Conservation (phyloP, 1,140 invertebrate species). For the Charaxes varanes region DNA sequence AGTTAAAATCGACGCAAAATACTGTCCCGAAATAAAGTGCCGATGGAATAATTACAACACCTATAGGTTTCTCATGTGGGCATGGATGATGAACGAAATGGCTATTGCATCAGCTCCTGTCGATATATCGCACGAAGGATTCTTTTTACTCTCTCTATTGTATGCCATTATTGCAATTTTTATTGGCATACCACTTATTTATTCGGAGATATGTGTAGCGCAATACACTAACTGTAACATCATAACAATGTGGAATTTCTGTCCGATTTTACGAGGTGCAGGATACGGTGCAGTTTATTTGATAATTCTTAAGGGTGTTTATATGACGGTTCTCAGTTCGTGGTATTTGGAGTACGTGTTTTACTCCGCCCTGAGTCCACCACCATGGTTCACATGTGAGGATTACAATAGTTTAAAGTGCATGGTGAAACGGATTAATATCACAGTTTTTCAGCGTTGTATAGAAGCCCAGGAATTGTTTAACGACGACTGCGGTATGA, state of each 20-base stretch:
- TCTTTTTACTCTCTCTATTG: slow-evolving; percentile 36
- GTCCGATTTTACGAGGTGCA: slow-evolving; percentile 45
- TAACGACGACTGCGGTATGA: slow-evolving; percentile 47
- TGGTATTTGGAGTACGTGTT: slow-evolving; percentile 60
- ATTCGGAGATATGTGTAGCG: slow-evolving; percentile 60
- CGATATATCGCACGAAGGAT: slow-evolving; percentile 45
- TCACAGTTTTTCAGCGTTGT: slow-evolving; percentile 55
- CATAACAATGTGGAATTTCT: slow-evolving; percentile 52
- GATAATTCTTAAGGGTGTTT: slow-evolving; percentile 39
- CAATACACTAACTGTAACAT: slow-evolving; percentile 53
- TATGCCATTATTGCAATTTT: slow-evolving; percentile 43
- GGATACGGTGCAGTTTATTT: slow-evolving; percentile 45
- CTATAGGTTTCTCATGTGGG: slow-evolving; percentile 52
- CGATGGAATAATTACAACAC: slow-evolving; percentile 43
- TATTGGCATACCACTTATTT: slow-evolving; percentile 52
- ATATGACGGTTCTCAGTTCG: slow-evolving; percentile 38
- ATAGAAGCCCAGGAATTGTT: slow-evolving; percentile 46
- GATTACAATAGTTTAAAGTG: slow-evolving; percentile 39
- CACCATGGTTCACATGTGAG: slow-evolving; percentile 55
- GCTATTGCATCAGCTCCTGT: slow-evolving; percentile 35
- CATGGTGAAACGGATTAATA: slow-evolving; percentile 52
- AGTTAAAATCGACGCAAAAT: slow-evolving; percentile 13
- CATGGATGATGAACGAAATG: slow-evolving; percentile 56
- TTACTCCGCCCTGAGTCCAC: slow-evolving; percentile 38
- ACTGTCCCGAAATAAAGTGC: slow-evolving; percentile 21